These are phyloP conservation scores for Rousettus leschenaultii DNA, from an alignment of 2,113 vertebrate species.

Conservation along the genomic window DNA sequence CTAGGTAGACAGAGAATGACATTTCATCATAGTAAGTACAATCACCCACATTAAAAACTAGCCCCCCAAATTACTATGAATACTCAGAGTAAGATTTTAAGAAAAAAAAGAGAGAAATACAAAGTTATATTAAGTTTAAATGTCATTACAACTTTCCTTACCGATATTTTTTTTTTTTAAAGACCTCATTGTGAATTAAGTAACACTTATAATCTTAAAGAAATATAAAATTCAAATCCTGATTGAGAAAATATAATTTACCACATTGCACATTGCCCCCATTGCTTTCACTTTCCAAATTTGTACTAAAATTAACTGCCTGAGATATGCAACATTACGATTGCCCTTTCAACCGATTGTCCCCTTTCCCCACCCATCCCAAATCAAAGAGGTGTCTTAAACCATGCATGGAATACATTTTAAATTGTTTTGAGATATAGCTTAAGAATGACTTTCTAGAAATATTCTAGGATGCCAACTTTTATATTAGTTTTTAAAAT, in stretches of 20 bases:
- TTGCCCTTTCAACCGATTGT: not conserved
- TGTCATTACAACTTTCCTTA: not conserved
- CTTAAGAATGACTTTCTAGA: not conserved
- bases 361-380: not conserved
- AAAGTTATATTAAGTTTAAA: conserved; percentile 13
- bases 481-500: not conserved
- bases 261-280: accelerated
- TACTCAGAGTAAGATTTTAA: not conserved
- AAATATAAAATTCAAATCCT: not conserved
- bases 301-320: not conserved
- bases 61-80: not conserved
- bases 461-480: not conserved
- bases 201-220: not conserved
- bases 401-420: not conserved
- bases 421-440: not conserved
- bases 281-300: not conserved
- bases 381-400: not conserved
- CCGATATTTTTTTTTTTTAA: not conserved
- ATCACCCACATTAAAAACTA: conserved; percentile 51
- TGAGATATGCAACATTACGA: not conserved
- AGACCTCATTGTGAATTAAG: not conserved
- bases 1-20: conserved; percentile 71
- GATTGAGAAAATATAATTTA: not conserved
- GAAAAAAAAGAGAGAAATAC: not conserved
- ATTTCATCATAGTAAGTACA: conserved; percentile 68